A percentile compares a stretch with the other conserved stretches of the same genome.
phyloP scores from a whole-genome alignment of 2,113 vertebrate species.

The Neodontobutis hainanensis region DNA sequence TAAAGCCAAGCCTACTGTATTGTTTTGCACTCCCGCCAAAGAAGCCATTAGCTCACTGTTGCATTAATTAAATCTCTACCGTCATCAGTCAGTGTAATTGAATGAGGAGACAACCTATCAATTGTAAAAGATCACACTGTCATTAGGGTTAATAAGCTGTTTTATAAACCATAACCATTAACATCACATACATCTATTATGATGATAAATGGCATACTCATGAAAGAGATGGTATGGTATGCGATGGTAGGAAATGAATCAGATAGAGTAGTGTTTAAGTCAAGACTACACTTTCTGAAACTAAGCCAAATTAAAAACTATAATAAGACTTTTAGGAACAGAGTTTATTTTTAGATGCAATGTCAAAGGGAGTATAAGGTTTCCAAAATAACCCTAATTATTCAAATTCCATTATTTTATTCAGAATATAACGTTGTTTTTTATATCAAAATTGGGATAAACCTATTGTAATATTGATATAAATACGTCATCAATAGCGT shows the following conservation, averaged over 20 bases:
- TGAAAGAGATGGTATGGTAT: conserved; percentile 38
- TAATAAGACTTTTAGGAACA: no score
- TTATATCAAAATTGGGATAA: no score
- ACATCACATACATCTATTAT: conserved; percentile 65
- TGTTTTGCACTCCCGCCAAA: conserved; percentile 5
- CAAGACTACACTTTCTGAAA: no score
- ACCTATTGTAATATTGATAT: no score
- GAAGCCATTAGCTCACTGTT: conserved; percentile 45
- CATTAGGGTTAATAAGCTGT: conserved; percentile 78
- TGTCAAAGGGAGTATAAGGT: no score
- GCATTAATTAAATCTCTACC: conserved; percentile 62
- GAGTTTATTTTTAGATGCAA: no score
- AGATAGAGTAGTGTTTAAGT: no score
- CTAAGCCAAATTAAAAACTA: no score
- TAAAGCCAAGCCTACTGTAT: background rate
- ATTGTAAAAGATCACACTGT: conserved; percentile 74
- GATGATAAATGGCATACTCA: conserved; percentile 73
- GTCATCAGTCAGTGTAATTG: conserved; percentile 70
- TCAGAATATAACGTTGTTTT: no score
- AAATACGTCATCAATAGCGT: no score
- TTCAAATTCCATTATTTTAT: no score
- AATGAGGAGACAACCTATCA: conserved; percentile 73
- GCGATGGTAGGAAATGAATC: background rate
- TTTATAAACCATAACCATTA: conserved; percentile 75
- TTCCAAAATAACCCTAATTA: no score